These are phyloP conservation scores for Drosophila miranda DNA, from an alignment of 1,140 invertebrate genomes.

Conservation along the genomic window DNA sequence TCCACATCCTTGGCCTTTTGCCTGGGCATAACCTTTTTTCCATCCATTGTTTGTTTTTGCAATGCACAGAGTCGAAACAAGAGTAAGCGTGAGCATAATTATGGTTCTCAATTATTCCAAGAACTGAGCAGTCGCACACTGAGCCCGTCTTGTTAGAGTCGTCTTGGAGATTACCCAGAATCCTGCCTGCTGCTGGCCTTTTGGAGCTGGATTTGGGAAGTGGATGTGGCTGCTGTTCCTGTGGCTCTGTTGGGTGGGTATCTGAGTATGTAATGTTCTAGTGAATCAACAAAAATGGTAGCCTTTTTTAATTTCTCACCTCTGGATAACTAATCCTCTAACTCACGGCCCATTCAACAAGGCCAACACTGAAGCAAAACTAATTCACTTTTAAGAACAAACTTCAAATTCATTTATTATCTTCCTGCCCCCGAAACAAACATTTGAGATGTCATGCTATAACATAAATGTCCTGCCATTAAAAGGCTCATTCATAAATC, in stretches of 20 bases:
- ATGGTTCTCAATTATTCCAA: constrained; percentile 70
- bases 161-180: constrained; percentile 42
- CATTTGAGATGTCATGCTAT: constrained; percentile 52
- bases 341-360: constrained; percentile 43
- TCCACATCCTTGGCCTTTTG: constrained; percentile 26
- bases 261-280: no score
- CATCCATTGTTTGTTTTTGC: constrained; percentile 58
- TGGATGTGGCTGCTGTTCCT: constrained; percentile 54
- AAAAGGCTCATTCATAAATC: constrained; percentile 60
- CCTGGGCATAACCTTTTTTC: constrained; percentile 53
- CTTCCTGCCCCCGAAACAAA: constrained; percentile 12
- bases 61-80: constrained; percentile 50
- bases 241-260: constrained; percentile 14
- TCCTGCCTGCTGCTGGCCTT: constrained; percentile 43
- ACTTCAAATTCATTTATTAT: constrained; percentile 36
- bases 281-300: no score
- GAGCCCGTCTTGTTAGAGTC: constrained; percentile 5
- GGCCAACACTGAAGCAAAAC: constrained; percentile 56
- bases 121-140: constrained; percentile 43
- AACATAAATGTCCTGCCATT: constrained; percentile 61
- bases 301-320: neutral
- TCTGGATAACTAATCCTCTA: neutral
- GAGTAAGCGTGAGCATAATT: constrained; percentile 73
- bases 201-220: constrained; percentile 26
- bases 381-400: constrained; percentile 74